Conservation (phyloP, 2,797 vertebrate species). For the Alcedo quadribrachys region DNA sequence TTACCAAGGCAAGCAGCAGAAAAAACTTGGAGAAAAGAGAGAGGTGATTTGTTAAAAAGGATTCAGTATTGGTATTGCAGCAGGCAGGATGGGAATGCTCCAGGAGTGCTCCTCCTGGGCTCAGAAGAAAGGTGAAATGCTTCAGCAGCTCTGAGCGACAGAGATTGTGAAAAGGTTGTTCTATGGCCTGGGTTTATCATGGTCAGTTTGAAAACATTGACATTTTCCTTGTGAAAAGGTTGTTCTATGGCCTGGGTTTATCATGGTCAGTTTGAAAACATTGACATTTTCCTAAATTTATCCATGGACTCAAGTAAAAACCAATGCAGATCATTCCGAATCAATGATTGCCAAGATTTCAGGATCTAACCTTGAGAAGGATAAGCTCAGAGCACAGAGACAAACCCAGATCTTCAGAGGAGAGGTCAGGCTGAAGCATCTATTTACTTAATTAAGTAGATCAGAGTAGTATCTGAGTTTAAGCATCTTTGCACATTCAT, state of each 20-base stretch:
- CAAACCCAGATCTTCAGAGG: not conserved
- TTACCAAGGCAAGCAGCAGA: not conserved
- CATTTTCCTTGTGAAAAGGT: not conserved
- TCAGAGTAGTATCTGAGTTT: not conserved
- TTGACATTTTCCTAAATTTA: not conserved
- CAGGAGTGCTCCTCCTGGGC: fast-evolving
- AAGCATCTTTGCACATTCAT: not conserved
- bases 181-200: not conserved
- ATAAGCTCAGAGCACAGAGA: not conserved
- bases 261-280: not conserved
- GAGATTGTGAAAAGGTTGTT: not conserved
- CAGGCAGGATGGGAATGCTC: not conserved
- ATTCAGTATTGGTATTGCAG: not conserved
- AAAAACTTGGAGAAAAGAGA: not conserved
- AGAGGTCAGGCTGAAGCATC: not conserved
- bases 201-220: not conserved
- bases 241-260: not conserved
- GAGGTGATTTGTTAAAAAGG: not conserved
- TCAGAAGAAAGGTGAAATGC: not conserved
- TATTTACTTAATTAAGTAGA: not conserved
- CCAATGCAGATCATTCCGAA: not conserved
- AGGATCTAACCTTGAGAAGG: not conserved
- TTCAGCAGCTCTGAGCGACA: not conserved
- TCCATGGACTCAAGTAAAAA: not conserved
- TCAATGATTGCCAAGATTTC: not conserved